These are phyloP conservation scores for Chlorops oryzae DNA, from an alignment of 1,140 invertebrate species.

Conservation along the genomic window DNA sequence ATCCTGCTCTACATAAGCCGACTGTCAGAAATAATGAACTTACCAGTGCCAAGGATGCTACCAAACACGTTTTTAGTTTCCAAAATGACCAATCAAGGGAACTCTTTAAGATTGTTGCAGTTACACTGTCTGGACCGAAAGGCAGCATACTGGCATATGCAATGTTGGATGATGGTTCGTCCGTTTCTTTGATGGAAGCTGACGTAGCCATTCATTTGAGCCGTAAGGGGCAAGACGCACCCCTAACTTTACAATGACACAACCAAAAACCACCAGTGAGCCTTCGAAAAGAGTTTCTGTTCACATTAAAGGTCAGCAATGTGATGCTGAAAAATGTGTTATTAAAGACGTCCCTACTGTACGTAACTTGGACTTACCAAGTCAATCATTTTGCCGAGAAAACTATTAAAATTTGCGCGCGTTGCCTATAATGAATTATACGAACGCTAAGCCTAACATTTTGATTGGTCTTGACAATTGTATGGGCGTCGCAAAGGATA, in stretches of 20 bases:
- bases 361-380: not conserved
- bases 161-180: conserved; percentile 7
- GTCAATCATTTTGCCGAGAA: not conserved
- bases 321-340: not conserved
- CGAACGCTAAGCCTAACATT: not conserved
- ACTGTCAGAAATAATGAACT: not conserved
- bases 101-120: conserved; percentile 7
- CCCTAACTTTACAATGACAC: conserved; percentile 1
- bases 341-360: not conserved
- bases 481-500: not conserved
- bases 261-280: not conserved
- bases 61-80: too few species aligned
- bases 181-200: not conserved
- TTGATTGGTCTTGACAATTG: not conserved
- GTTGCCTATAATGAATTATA: not conserved
- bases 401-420: not conserved
- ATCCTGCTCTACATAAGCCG: conserved; percentile 9
- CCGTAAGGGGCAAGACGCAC: not conserved
- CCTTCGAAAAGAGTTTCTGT: not conserved
- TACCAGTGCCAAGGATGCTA: too few species aligned
- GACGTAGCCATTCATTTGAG: not conserved
- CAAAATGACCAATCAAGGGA: not conserved
- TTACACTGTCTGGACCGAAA: not conserved
- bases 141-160: not conserved
- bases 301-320: conserved; percentile 1